Evolutionary conservation across 2,888 invertebrate genomes (phyloP).

Genomic region (Acanthosoma haemorrhoidale): DNA sequence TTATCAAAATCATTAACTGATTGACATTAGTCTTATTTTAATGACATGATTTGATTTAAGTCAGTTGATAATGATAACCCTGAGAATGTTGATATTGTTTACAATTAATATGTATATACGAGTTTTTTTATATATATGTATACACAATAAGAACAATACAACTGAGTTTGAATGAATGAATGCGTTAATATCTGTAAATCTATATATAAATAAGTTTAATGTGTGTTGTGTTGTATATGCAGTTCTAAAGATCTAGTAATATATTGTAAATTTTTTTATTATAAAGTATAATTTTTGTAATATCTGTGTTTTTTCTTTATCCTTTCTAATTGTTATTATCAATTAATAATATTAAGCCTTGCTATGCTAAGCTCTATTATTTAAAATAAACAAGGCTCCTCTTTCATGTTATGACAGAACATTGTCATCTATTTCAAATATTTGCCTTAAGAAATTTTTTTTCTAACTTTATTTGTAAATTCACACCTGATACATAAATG

Average conservation of each 20-base stretch:
- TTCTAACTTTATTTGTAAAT: too few species aligned
- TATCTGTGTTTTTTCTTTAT: background rate
- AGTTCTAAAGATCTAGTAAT: constrained; percentile 3
- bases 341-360: too few species aligned
- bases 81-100: constrained; percentile 5
- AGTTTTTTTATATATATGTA: constrained; percentile 4
- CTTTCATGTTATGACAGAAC: too few species aligned
- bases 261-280: constrained; percentile 2
- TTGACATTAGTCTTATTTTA: background rate
- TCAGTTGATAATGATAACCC: background rate
- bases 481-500: too few species aligned
- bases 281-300: constrained; percentile 14
- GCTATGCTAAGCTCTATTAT: too few species aligned
- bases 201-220: constrained; percentile 9
- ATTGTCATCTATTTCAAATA: too few species aligned
- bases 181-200: background rate
- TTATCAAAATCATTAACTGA: background rate
- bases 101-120: constrained; percentile 12
- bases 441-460: too few species aligned
- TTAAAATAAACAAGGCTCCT: too few species aligned
- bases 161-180: background rate
- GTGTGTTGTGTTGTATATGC: background rate
- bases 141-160: background rate
- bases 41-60: background rate
- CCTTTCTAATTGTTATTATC: background rate